Percentiles rank a stretch among this genome's conserved stretches.
These are phyloP conservation scores for Zele albiditarsus DNA, from an alignment of 2,888 invertebrate species.

Conservation along the genomic window DNA sequence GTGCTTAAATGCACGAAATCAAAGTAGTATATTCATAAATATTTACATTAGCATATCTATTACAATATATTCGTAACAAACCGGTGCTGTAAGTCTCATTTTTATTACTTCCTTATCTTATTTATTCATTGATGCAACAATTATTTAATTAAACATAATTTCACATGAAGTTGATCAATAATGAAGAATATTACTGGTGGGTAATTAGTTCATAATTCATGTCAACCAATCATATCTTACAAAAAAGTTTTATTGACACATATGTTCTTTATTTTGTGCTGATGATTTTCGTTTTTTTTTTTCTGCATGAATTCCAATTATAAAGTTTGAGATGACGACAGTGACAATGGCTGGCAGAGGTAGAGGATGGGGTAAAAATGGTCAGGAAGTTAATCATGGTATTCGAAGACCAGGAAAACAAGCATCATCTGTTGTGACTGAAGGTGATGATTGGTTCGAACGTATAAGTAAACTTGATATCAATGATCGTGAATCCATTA, in stretches of 20 bases:
- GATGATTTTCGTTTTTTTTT: neutral
- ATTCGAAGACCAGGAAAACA: slow-evolving; percentile 55
- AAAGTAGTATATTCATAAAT: neutral
- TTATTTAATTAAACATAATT: too few species aligned
- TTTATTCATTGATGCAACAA: too few species aligned
- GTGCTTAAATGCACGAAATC: neutral
- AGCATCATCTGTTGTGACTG: slow-evolving; percentile 2
- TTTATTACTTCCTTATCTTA: neutral
- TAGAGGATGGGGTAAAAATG: slow-evolving; percentile 55
- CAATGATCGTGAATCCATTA: slow-evolving; percentile 17
- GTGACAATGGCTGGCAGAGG: slow-evolving; percentile 55
- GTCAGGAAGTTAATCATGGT: slow-evolving; percentile 20
- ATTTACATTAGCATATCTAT: neutral
- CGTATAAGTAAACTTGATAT: slow-evolving; percentile 48
- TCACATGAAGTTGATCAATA: too few species aligned
- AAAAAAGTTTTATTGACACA: too few species aligned
- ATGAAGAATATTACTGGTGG: too few species aligned
- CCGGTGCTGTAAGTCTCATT: neutral
- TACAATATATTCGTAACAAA: neutral
- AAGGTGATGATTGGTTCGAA: slow-evolving; percentile 42
- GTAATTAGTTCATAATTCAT: too few species aligned
- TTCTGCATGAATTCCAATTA: neutral
- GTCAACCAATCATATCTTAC: too few species aligned
- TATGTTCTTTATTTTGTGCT: neutral
- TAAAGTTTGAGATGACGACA: neutral